Evolutionary conservation across 2,113 vertebrate species (phyloP).

Genomic region (Athene cunicularia): DNA sequence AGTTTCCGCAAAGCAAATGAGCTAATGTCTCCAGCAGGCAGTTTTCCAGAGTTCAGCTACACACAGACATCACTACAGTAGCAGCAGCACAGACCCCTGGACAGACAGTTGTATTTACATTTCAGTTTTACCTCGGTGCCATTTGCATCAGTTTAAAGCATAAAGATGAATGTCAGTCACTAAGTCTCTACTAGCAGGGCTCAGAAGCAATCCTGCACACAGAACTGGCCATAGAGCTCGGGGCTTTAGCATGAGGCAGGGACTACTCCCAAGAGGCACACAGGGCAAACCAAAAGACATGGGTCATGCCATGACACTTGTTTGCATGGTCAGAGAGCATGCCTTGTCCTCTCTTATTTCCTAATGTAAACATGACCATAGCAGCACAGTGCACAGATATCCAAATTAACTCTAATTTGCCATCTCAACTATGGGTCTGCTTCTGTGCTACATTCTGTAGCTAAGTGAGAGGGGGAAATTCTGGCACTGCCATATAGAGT

Average conservation of each 20-base stretch:
- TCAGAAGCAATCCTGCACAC: neutral
- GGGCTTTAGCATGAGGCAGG: neutral
- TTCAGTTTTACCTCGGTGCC: neutral
- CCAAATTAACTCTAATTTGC: neutral
- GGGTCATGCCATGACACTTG: neutral
- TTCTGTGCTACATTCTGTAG: neutral
- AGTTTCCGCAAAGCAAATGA: neutral
- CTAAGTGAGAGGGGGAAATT: neutral
- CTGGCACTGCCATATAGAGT: rapidly evolving
- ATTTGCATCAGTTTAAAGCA: neutral
- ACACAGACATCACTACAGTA: neutral
- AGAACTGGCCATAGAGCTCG: neutral
- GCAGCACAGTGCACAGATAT: neutral
- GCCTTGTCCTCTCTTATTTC: neutral
- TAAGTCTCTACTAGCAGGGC: neutral
- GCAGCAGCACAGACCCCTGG: neutral
- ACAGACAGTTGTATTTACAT: neutral
- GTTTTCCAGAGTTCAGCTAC: neutral
- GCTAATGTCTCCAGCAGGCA: neutral
- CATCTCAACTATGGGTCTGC: neutral
- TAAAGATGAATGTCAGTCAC: neutral
- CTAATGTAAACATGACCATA: neutral
- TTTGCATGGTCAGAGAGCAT: neutral
- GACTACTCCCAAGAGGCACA: neutral
- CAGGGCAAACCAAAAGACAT: neutral